Evolutionary conservation across 30 jellyfish, hydroid and myxozoan species (phyloP).

Genomic region (Pseudorhiza aurosa): DNA sequence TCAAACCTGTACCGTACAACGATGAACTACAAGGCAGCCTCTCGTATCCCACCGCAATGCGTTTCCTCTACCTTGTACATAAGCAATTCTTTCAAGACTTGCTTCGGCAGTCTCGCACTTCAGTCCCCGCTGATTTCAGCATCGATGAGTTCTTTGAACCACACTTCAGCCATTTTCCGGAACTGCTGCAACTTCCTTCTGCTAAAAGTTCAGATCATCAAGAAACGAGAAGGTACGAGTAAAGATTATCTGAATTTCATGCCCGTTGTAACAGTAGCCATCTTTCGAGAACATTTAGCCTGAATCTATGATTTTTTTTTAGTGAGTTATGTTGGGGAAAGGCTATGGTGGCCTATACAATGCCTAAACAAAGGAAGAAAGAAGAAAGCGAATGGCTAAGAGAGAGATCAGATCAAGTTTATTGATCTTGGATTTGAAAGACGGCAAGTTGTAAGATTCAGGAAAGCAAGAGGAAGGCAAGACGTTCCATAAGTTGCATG

Average conservation of each 20-base stretch:
- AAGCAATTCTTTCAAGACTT: constrained; percentile 58
- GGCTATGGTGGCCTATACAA: too few species aligned
- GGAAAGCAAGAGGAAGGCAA: too few species aligned
- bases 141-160: constrained; percentile 66
- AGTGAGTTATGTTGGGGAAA: too few species aligned
- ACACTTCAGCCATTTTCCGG: constrained; percentile 59
- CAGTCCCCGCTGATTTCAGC: constrained; percentile 40
- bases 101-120: constrained; percentile 11
- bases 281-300: too few species aligned
- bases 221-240: background rate
- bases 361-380: too few species aligned
- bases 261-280: too few species aligned
- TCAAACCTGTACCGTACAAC: constrained; percentile 49
- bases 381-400: too few species aligned
- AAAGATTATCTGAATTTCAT: background rate
- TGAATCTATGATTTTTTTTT: too few species aligned
- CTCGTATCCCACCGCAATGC: constrained; percentile 55
- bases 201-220: background rate
- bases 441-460: too few species aligned
- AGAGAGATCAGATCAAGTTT: too few species aligned
- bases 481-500: too few species aligned
- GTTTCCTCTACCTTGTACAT: constrained; percentile 66
- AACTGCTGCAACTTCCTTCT: constrained; percentile 36
- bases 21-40: constrained; percentile 42
- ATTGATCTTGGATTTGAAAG: too few species aligned